Evolutionary conservation across 2,113 vertebrate species (phyloP), one percentile per base, ranked within the genome.

Genomic region (Notothenia coriiceps): DNA sequence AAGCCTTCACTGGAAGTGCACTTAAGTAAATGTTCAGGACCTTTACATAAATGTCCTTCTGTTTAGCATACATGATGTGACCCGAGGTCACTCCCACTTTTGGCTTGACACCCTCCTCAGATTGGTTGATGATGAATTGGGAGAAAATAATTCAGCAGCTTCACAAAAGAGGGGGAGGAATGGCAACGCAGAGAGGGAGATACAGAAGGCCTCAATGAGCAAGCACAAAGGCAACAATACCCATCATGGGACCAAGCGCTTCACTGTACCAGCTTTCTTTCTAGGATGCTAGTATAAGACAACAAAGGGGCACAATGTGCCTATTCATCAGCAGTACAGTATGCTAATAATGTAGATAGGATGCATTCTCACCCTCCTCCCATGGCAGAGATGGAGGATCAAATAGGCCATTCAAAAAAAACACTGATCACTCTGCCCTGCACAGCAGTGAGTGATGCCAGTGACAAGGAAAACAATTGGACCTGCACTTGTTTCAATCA

Each of bases 261-360:
- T 75, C 80, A 47, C 82, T 79, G 93, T 92, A 92, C 93, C 93
- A 94, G 83, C 90, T 86, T 87, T 93, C 89, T 86, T 87, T 87
- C 90, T 79, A 70, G 44, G 80, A 59, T 80, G 77, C 83, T 74
- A 35, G 77, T 88, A 88, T 89, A 88, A 81, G 79, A 86, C 80
- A 87, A 92, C 88, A 91, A 88, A 79, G 74, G 61, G 49, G 33
- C 83, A 94, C 94, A 95, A 90, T 93, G 87, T 66, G 44, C 22
- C 88, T 62, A 93, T 95, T 95, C 92, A 94, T 90, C 76, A 78
- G 49, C 85, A 71, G 79, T 85, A 90, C 91, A 90, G 91, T 90
- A 86, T 88, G 91, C 86, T 90, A 88, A 94, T 92, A 87, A 80
- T 81, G 86, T 68, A 70, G 88, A 88, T 70, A 65, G 73, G 74